Percentiles rank a stretch among this genome's conserved stretches.
phyloP scores from a whole-genome alignment of 2,113 vertebrate species.

The Tachuris rubrigastra region DNA sequence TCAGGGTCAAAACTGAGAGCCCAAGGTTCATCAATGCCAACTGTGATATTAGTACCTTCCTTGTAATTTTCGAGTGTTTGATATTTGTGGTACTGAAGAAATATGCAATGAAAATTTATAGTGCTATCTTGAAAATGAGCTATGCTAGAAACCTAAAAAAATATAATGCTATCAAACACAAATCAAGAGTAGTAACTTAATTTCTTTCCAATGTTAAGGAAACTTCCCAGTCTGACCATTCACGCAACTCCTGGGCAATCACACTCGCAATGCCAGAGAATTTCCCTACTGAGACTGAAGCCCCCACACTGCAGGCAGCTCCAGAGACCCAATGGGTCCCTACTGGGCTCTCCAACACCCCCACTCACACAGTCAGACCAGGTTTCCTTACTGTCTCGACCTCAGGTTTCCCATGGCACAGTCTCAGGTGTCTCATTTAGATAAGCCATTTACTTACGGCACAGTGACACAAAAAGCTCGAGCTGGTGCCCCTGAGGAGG shows the following conservation, averaged over 20 bases:
- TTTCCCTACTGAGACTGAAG: not conserved
- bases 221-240: not conserved
- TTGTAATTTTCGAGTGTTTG: not conserved
- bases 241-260: accelerated
- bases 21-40: not conserved
- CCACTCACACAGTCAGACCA: not conserved
- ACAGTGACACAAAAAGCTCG: no score
- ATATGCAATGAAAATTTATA: not conserved
- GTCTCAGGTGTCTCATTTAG: not conserved
- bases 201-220: not conserved
- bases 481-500: not conserved
- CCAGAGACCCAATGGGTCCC: not conserved
- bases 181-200: not conserved
- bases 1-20: not conserved
- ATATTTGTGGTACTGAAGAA: not conserved
- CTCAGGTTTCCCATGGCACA: not conserved
- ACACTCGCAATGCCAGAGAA: no score
- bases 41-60: not conserved
- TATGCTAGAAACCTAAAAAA: not conserved
- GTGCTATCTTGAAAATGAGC: not conserved
- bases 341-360: not conserved
- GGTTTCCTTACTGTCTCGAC: not conserved
- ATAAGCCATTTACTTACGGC: not conserved
- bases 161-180: not conserved
- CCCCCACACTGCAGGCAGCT: accelerated